phyloP scores from a whole-genome alignment of 2,797 vertebrate genomes.

The Scomberomorus guttatus region DNA sequence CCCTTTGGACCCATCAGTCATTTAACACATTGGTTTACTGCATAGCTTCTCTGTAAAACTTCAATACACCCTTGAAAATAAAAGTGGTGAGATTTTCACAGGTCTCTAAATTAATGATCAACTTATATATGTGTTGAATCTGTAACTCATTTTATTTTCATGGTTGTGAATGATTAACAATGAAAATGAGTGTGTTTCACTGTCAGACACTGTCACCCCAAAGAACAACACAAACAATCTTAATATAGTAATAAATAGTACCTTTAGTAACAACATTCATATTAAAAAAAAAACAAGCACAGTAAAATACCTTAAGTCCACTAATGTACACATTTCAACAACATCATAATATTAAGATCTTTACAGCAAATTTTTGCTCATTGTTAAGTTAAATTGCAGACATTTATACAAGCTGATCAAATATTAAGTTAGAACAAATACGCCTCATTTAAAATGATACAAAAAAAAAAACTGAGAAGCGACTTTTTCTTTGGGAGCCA shows the following conservation, averaged over 20 bases:
- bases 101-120: conserved; percentile 19
- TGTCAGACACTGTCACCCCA: neutral
- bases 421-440: conserved; percentile 70
- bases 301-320: conserved; percentile 47
- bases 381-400: conserved; percentile 77
- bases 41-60: conserved; percentile 33
- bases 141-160: neutral
- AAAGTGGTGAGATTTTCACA: conserved; percentile 50
- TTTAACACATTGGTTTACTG: conserved; percentile 30
- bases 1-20: conserved; percentile 38
- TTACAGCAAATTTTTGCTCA: conserved; percentile 62
- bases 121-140: neutral
- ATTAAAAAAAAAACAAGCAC: conserved; percentile 54
- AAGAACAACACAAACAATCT: conserved; percentile 39
- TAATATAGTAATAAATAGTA: conserved; percentile 80
- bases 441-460: conserved; percentile 37
- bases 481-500: neutral
- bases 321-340: conserved; percentile 71
- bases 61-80: conserved; percentile 58
- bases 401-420: conserved; percentile 69
- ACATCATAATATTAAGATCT: conserved; percentile 55
- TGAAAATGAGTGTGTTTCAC: neutral
- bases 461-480: conserved; percentile 35
- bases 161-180: neutral
- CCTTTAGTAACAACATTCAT: conserved; percentile 77